A percentile compares a stretch with the other conserved stretches of the same genome.
These are phyloP conservation scores for Plusia festucae DNA, from an alignment of 2,888 invertebrate species.

Conservation along the genomic window DNA sequence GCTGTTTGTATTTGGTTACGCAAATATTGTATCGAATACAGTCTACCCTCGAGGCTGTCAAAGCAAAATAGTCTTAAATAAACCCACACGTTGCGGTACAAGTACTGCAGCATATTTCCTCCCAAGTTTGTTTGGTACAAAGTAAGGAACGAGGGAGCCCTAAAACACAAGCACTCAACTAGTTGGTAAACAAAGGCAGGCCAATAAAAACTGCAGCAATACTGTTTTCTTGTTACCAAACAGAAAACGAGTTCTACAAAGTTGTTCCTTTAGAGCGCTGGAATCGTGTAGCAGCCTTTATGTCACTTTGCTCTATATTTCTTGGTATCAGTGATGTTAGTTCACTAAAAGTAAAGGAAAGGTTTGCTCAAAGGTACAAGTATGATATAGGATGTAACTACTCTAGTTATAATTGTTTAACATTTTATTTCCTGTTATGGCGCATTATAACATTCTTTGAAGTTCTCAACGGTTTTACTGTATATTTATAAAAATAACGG, in stretches of 20 bases:
- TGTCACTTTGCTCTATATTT: constrained; percentile 25
- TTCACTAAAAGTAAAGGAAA: background rate
- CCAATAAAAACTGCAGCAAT: constrained; percentile 58
- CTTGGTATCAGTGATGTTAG: background rate
- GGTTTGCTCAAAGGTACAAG: background rate
- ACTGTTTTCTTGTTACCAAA: constrained; percentile 58
- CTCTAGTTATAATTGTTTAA: background rate
- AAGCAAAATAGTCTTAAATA: background rate
- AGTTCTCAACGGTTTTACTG: too few species aligned
- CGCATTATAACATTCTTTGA: too few species aligned
- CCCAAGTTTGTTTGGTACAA: constrained; percentile 5
- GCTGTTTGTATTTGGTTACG: background rate
- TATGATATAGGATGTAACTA: background rate
- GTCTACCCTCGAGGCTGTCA: background rate
- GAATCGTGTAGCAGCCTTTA: constrained; percentile 40
- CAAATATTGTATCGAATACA: background rate
- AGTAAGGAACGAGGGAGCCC: constrained; percentile 27
- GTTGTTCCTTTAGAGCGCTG: constrained; percentile 48
- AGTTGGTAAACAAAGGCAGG: constrained; percentile 48
- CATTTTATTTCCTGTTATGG: background rate
- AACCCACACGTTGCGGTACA: background rate
- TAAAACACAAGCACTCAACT: constrained; percentile 51
- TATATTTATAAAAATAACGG: too few species aligned
- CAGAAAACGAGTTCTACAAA: constrained; percentile 56
- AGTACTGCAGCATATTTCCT: background rate